These are phyloP conservation scores for Leucophenga montana DNA, from an alignment of 2,888 invertebrate species.

Conservation along the genomic window DNA sequence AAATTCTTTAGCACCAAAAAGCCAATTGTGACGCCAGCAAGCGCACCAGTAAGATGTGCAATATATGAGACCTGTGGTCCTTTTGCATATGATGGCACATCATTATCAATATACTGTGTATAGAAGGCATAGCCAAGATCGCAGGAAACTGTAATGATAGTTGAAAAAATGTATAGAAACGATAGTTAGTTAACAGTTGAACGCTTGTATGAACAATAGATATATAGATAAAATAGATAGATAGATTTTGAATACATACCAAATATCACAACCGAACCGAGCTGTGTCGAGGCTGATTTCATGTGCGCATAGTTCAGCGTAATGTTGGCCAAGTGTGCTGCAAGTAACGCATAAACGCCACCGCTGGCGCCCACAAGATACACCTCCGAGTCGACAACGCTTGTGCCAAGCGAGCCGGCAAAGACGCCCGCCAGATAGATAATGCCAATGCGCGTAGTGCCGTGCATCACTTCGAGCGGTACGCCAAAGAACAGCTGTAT, in stretches of 20 bases:
- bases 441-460: conserved; percentile 87
- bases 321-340: conserved; percentile 96
- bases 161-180: conserved; percentile 34
- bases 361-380: conserved; percentile 97
- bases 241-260: conserved; percentile 76
- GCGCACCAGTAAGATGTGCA: conserved; percentile 94
- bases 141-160: conserved; percentile 81
- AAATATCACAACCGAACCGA: conserved; percentile 92
- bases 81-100: conserved; percentile 54
- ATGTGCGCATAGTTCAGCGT: conserved; percentile 95
- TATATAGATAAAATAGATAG: conserved; percentile 5
- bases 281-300: conserved; percentile 92
- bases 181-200: conserved; percentile 18
- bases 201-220: neutral
- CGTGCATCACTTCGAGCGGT: conserved; percentile 97
- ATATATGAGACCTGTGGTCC: conserved; percentile 92
- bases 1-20: conserved; percentile 95
- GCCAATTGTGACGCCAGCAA: conserved; percentile 95
- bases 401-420: conserved; percentile 87
- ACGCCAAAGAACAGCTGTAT: conserved; percentile 95
- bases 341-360: conserved; percentile 95
- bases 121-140: conserved; percentile 97
- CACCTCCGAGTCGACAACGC: conserved; percentile 94
- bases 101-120: conserved; percentile 80
- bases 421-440: conserved; percentile 95